Evolutionary conservation across 2,797 vertebrate species (phyloP).

Genomic region (Tauraco hartlaubi): DNA sequence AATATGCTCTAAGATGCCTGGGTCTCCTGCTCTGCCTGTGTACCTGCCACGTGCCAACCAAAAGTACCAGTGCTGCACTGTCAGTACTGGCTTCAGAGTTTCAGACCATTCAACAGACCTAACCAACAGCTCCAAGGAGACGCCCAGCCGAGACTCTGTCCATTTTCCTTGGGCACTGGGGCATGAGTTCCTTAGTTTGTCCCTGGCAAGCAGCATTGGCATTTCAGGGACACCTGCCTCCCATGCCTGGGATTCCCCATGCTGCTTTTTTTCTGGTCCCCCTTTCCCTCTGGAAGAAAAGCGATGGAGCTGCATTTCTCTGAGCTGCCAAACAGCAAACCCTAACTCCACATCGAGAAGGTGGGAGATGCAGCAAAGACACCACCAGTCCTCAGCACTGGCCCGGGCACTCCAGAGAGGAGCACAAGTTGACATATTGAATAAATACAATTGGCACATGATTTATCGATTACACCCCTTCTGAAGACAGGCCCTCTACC

Average conservation of each 20-base stretch:
- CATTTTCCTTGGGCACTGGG: neutral
- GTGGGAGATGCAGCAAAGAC: neutral
- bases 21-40: neutral
- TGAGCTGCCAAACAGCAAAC: neutral
- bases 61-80: neutral
- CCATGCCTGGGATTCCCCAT: neutral
- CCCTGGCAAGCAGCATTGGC: neutral
- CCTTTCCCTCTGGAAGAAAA: neutral
- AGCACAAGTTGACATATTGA: neutral
- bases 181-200: neutral
- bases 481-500: neutral
- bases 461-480: neutral
- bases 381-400: neutral
- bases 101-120: neutral
- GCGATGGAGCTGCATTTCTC: neutral
- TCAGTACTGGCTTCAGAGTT: neutral
- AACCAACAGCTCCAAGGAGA: neutral
- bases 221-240: neutral
- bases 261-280: neutral
- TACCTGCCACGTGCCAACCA: neutral
- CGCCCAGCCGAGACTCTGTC: neutral
- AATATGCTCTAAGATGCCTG: neutral
- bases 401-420: neutral
- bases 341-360: fast-evolving
- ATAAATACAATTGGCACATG: slow-evolving; percentile 27